Base-by-base conservation (phyloP, 2,113 vertebrate genomes). In the Xyrauchen texanus region DNA sequence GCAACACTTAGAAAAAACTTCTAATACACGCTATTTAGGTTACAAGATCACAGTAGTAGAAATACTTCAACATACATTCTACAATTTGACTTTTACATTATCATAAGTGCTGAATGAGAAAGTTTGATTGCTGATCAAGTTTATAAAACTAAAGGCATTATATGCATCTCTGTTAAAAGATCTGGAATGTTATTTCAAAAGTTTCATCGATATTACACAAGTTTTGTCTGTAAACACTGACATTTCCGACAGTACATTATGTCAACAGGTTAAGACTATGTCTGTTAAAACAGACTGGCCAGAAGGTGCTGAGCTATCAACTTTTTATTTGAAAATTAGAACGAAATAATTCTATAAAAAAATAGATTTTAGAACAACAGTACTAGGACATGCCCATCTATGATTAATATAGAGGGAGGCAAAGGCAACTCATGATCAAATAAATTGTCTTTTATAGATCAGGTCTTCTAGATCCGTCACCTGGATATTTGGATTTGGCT, bases 401-500 rank as follows among this genome's bases (percentile, higher is more conserved):
- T 63, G 47, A 70, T 69, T 68, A 49, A 55, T 81, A 42, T 66
- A 73, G 52, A 82, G 63, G 10, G 9, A 61, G 10, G 34, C 45
- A 44, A 72, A 82, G 80, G 77, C 76, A 73, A 15, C 61, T 82
- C 21, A 4, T 76, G 64, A 63, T 55, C 60, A 82, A 65, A 63
- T 49, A 60, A 74, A 57, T 34, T 34, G 21, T 34, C 21, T 34
- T 34, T 34, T 34, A 74, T 7, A 13, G 21, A 7, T 47, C 5
- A 63, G 69, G 45, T 65, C 42, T 62, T 63, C 42, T 8, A 10
- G 45, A 82, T 86, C 13, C 13, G 90, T 93, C 92, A 96, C 84
- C 92, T 92, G 88, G 94, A 94, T 0, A 90, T 94, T 88, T 90
- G 86, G 58, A 93, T 85, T 84, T 94, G 92, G 83, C 84, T 87